These are phyloP conservation scores for Reinhardtius hippoglossoides DNA, from an alignment of 2,113 vertebrate species.

Conservation along the genomic window DNA sequence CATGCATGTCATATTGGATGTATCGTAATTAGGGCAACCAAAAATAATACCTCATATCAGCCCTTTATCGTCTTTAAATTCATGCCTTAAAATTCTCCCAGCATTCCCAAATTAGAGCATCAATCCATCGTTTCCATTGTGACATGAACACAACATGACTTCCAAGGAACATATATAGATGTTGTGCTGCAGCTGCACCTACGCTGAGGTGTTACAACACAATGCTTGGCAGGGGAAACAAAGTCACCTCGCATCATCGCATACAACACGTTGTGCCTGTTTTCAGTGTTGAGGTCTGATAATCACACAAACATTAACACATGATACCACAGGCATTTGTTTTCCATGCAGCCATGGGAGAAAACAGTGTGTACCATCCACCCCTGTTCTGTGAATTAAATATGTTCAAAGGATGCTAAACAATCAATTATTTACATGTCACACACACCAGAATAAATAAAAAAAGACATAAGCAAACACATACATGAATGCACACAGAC, in stretches of 20 bases:
- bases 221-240: slow-evolving; percentile 21
- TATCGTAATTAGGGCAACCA: slow-evolving; percentile 2
- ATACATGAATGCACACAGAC: slow-evolving; percentile 1
- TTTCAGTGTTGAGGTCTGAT: background rate
- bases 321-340: background rate
- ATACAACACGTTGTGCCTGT: background rate
- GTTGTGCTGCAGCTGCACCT: slow-evolving; percentile 22
- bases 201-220: slow-evolving; percentile 32
- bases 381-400: background rate
- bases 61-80: background rate
- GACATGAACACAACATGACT: slow-evolving; percentile 20
- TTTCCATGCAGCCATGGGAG: background rate
- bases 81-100: slow-evolving; percentile 1
- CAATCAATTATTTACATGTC: slow-evolving; percentile 56
- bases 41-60: background rate
- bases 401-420: slow-evolving; percentile 7
- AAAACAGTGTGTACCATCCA: background rate
- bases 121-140: background rate
- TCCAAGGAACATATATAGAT: slow-evolving; percentile 15
- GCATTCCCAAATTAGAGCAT: background rate
- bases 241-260: background rate
- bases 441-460: slow-evolving; percentile 1
- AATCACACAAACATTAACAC: background rate
- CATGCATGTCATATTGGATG: slow-evolving; percentile 5
- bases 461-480: slow-evolving; percentile 28